phyloP scores from a whole-genome alignment of 2,113 vertebrate genomes.

The Dermatemys mawii region DNA sequence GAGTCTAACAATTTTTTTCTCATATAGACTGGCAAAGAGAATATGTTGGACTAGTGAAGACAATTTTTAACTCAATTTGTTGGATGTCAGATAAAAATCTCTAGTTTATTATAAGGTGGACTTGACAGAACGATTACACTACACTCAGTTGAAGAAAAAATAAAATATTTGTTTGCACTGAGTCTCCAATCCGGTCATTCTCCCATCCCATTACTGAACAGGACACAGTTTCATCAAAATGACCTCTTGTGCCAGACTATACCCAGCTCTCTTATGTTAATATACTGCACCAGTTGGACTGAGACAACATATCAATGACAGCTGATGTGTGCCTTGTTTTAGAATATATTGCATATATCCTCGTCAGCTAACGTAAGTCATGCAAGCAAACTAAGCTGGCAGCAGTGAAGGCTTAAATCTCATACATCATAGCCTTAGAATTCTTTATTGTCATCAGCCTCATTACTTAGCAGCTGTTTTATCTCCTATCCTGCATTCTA shows the following conservation, averaged over 20 bases:
- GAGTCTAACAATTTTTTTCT: not conserved
- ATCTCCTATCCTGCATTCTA: not conserved
- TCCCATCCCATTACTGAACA: not conserved
- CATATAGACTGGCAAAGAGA: not conserved
- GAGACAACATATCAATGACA: not conserved
- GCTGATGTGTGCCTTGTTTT: not conserved
- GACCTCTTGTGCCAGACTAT: not conserved
- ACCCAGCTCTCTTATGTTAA: not conserved
- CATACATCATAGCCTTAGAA: not conserved
- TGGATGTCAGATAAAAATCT: not conserved
- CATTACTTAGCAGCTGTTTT: not conserved
- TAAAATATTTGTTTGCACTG: not conserved
- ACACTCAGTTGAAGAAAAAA: not conserved
- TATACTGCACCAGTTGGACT: not conserved
- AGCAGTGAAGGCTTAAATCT: not conserved
- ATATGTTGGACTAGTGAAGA: not conserved
- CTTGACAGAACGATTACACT: not conserved
- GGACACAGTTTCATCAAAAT: not conserved
- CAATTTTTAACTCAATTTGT: not conserved
- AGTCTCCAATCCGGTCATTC: not conserved
- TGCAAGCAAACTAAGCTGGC: not conserved
- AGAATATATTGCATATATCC: not conserved
- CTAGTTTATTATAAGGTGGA: not conserved
- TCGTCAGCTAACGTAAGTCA: not conserved
- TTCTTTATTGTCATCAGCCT: not conserved